These are phyloP conservation scores for Cheilosia pagana DNA, from an alignment of 2,888 invertebrate genomes.

Conservation along the genomic window DNA sequence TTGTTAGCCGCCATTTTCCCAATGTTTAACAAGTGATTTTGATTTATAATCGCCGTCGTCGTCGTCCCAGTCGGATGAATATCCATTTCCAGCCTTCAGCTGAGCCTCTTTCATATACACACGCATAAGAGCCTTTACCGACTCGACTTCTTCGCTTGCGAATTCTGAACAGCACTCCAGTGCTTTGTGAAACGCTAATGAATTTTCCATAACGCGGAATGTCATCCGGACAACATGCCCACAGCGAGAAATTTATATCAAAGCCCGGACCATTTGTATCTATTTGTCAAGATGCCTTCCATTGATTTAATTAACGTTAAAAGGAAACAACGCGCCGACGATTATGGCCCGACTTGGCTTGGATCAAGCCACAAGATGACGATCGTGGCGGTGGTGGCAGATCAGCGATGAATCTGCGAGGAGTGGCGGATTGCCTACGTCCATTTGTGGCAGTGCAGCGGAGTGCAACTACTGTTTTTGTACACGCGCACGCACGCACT, in stretches of 20 bases:
- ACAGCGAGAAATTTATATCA: constrained; percentile 69
- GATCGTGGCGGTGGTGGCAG: neutral
- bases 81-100: constrained; percentile 56
- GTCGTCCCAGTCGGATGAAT: constrained; percentile 38
- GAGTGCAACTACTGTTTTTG: constrained; percentile 48
- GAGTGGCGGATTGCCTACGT: constrained; percentile 48
- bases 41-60: constrained; percentile 63
- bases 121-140: neutral
- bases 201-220: constrained; percentile 75
- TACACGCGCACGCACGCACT: constrained; percentile 14
- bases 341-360: constrained; percentile 59
- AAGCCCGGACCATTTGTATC: constrained; percentile 72
- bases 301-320: constrained; percentile 75
- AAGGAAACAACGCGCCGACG: constrained; percentile 69
- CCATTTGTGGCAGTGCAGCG: constrained; percentile 55
- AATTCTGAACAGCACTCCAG: constrained; percentile 60
- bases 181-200: constrained; percentile 69
- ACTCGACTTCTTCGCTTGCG: constrained; percentile 43
- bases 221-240: constrained; percentile 67
- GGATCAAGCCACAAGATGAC: constrained; percentile 16
- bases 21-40: constrained; percentile 68
- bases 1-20: constrained; percentile 58
- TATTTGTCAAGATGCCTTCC: constrained; percentile 75
- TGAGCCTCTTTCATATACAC: constrained; percentile 5
- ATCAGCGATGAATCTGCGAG: constrained; percentile 37